Evolutionary conservation across 2,888 invertebrate genomes (phyloP), one percentile per base, ranked within the genome.

Genomic region (Parascotia fuliginaria): DNA sequence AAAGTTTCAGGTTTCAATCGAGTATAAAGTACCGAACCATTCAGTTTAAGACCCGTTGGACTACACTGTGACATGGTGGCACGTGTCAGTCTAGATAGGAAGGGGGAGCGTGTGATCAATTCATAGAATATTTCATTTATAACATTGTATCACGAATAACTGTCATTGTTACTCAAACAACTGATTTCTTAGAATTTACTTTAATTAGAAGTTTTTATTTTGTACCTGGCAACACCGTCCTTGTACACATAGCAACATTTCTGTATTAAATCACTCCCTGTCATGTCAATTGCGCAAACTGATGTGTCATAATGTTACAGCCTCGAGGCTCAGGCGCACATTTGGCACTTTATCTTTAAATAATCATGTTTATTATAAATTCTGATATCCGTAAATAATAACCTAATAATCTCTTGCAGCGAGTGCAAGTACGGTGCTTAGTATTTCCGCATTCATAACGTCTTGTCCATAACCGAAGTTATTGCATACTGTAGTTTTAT

Each of bases 271-370:
- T 32, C 44, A 49, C 28, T 11, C 33, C 15, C 42, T 29, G 39
- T 44, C n/a, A 51, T 4, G 28, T 46, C 44, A 49, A 51, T 62
- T 53, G 55, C 64, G 45, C 33, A 59, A 59, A 42, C 33, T 62
- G 59, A 63, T 55, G 64, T 51, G 60, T 43, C 60, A 38, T 61
- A 61, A 53, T 53, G 60, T 50, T 24, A 6, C 46, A 60, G 60
- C 63, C 63, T 63, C 60, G 60, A 50, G 50, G 32, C 40, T 42
- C 42, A 56, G 61, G 60, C 50, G 60, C 39, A 32, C 43, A 48
- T 50, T 51, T 55, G 49, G 42, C 42, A 60, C 38, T 42, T 47
- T 55, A 33, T 41, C 43, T 51, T 46, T 43, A 41, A 58, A 58
- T 38, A 49, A 48, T 44, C 32, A 2, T 0, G 27, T n/a, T n/a